A percentile compares a stretch with the other conserved stretches of the same genome.
These are phyloP conservation scores for Drosophila elegans DNA, from an alignment of 1,140 invertebrate species.

Conservation along the genomic window DNA sequence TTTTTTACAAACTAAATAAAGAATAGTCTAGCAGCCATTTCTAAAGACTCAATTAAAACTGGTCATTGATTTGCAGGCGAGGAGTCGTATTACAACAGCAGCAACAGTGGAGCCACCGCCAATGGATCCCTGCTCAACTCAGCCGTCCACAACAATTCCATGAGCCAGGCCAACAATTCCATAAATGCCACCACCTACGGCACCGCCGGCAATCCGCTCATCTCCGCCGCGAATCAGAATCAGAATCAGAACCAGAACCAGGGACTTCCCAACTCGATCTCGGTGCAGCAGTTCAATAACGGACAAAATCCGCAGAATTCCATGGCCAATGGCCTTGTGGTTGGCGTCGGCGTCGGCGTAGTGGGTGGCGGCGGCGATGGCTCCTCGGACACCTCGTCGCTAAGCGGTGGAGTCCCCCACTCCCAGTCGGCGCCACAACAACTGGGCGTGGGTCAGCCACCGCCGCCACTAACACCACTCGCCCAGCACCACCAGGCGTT, in stretches of 20 bases:
- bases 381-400: slow-evolving; percentile 84
- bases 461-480: slow-evolving; percentile 73
- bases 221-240: slow-evolving; percentile 28
- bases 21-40: not conserved
- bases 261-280: slow-evolving; percentile 78
- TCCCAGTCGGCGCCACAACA: slow-evolving; percentile 82
- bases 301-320: slow-evolving; percentile 69
- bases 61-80: slow-evolving; percentile 58
- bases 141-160: slow-evolving; percentile 84
- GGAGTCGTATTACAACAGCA: slow-evolving; percentile 75
- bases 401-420: slow-evolving; percentile 76
- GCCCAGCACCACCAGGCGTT: slow-evolving; percentile 84
- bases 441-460: slow-evolving; percentile 70
- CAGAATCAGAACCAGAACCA: slow-evolving; percentile 56
- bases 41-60: not conserved
- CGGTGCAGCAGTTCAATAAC: slow-evolving; percentile 84
- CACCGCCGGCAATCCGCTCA: slow-evolving; percentile 62
- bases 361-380: slow-evolving; percentile 79
- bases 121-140: slow-evolving; percentile 77
- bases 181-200: slow-evolving; percentile 76
- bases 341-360: slow-evolving; percentile 65
- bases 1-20: too few species aligned
- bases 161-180: slow-evolving; percentile 80
- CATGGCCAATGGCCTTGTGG: slow-evolving; percentile 66
- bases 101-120: slow-evolving; percentile 63